Conservation (phyloP, 2,888 invertebrate genomes). For the Pegoplata infirma region DNA sequence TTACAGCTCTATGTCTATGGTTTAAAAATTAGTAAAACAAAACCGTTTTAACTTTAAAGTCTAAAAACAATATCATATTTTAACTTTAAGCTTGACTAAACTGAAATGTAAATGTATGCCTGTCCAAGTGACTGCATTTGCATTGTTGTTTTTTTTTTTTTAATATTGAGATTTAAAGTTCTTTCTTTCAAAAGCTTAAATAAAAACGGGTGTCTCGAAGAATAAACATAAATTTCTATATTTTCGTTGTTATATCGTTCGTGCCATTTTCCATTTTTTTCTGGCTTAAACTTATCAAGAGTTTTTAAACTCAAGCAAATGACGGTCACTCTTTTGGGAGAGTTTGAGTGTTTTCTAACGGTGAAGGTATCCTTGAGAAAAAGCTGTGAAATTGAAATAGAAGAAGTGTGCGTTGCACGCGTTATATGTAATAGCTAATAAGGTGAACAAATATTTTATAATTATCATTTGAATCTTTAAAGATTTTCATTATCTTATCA, state of each 20-base stretch:
- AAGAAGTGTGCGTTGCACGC: too few relatives aligned
- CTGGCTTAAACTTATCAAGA: background rate
- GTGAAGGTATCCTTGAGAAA: background rate
- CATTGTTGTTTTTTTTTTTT: slow-evolving; percentile 10
- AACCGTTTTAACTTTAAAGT: slow-evolving; percentile 21
- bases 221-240: slow-evolving; percentile 8
- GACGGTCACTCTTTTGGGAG: background rate
- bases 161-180: too few relatives aligned
- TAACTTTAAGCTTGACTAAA: background rate
- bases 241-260: background rate
- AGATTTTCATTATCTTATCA: too few relatives aligned
- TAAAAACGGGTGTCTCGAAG: background rate
- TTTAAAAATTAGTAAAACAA: background rate
- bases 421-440: too few relatives aligned
- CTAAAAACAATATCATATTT: slow-evolving; percentile 39
- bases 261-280: background rate
- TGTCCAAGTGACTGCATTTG: background rate
- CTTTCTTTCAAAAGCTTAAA: background rate
- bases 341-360: background rate
- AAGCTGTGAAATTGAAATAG: too few relatives aligned
- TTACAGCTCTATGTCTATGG: slow-evolving; percentile 1
- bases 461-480: too few relatives aligned
- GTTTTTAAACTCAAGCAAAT: background rate
- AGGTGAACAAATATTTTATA: too few relatives aligned
- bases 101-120: background rate